Evolutionary conservation across 2,113 vertebrate genomes (phyloP).

Genomic region (Pluvianellus socialis): DNA sequence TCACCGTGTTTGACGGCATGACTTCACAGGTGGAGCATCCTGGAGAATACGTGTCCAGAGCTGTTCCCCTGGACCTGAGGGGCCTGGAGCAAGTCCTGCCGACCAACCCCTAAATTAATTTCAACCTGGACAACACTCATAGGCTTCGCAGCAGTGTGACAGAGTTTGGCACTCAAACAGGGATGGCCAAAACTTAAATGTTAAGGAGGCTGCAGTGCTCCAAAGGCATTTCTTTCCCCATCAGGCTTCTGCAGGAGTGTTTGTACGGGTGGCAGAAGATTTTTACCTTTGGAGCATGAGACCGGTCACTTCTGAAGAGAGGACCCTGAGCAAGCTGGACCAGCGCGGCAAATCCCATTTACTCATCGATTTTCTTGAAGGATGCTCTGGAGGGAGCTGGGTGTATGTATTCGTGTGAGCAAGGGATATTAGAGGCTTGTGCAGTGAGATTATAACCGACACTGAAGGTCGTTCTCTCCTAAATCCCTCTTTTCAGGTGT

Average conservation of each 20-base stretch:
- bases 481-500: not conserved
- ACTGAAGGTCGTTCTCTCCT: not conserved
- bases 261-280: not conserved
- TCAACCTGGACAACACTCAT: not conserved
- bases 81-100: not conserved
- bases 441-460: not conserved
- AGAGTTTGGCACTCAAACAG: not conserved
- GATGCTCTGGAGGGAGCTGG: not conserved
- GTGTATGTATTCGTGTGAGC: not conserved
- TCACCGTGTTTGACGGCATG: not conserved
- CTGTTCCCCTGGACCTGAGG: not conserved
- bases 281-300: not conserved
- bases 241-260: not conserved
- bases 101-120: not conserved
- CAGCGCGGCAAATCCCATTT: conserved; percentile 1
- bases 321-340: not conserved
- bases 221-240: not conserved
- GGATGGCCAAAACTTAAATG: not conserved
- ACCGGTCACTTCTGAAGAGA: not conserved
- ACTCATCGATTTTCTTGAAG: not conserved
- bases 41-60: not conserved
- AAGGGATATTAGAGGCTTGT: conserved; percentile 1
- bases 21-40: not conserved
- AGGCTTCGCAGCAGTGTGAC: not conserved
- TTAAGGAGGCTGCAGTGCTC: not conserved